phyloP scores from a whole-genome alignment of 2,113 vertebrate species.

The Onychostoma macrolepis region DNA sequence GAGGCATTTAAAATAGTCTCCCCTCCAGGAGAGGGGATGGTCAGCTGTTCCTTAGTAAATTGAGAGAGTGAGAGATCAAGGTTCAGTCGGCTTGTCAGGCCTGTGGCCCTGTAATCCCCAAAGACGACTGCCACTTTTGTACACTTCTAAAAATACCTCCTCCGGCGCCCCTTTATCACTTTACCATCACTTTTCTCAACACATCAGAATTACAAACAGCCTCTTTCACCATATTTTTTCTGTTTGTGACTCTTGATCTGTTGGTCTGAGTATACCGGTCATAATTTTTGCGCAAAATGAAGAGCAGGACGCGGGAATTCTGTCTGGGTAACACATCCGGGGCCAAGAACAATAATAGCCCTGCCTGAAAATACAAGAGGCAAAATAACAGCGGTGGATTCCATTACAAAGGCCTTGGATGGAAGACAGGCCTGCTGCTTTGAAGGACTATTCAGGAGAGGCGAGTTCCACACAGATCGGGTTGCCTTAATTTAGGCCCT shows the following conservation, averaged over 20 bases:
- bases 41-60: constrained; percentile 68
- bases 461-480: constrained; percentile 58
- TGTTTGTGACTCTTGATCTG: constrained; percentile 57
- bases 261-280: constrained; percentile 50
- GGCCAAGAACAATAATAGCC: constrained; percentile 63
- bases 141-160: constrained; percentile 48
- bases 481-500: constrained; percentile 59
- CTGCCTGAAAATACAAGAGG: constrained; percentile 68
- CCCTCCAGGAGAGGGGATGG: constrained; percentile 55
- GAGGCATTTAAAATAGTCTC: constrained; percentile 68
- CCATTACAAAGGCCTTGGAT: constrained; percentile 63
- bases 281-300: constrained; percentile 62
- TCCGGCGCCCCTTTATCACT: constrained; percentile 12
- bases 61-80: constrained; percentile 56
- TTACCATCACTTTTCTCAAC: not conserved
- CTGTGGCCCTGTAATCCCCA: constrained; percentile 51
- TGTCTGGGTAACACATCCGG: constrained; percentile 64
- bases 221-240: constrained; percentile 13
- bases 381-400: constrained; percentile 63
- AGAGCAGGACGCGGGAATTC: constrained; percentile 65
- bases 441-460: constrained; percentile 54
- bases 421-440: constrained; percentile 53
- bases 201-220: not conserved
- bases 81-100: constrained; percentile 55
- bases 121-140: constrained; percentile 28